Conservation (phyloP, 1,140 invertebrate species). For the Aplysia californica region DNA sequence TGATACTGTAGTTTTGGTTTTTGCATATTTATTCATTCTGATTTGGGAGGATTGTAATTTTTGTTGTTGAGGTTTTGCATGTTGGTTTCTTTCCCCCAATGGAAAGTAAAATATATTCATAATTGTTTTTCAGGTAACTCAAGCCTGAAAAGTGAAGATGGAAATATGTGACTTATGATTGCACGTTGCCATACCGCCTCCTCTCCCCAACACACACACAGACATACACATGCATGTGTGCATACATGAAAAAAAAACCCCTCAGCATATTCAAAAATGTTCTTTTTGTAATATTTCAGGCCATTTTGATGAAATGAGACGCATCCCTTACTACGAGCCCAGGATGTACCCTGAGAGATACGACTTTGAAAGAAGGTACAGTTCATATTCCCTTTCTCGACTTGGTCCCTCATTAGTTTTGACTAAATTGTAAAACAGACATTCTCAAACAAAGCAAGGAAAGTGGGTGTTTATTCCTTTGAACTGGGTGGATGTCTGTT, state of each 20-base stretch:
- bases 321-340: constrained; percentile 51
- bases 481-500: too few relatives aligned
- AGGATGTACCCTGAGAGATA: constrained; percentile 54
- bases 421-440: background rate
- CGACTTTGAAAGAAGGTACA: constrained; percentile 58
- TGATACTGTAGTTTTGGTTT: too few relatives aligned
- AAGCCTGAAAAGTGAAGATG: background rate
- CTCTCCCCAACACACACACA: too few relatives aligned
- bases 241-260: too few relatives aligned
- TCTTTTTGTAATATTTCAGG: constrained; percentile 28
- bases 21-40: too few relatives aligned
- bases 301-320: constrained; percentile 49
- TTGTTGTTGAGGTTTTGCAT: too few relatives aligned
- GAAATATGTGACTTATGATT: too few relatives aligned
- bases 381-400: background rate
- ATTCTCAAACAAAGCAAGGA: background rate
- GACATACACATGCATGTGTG: too few relatives aligned
- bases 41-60: too few relatives aligned
- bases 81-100: background rate
- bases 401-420: background rate
- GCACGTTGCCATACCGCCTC: too few relatives aligned
- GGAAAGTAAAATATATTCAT: background rate
- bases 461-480: background rate
- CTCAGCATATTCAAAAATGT: background rate
- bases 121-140: background rate